Conservation (phyloP, 2,888 invertebrate genomes). For the Zelleria hepariella region DNA sequence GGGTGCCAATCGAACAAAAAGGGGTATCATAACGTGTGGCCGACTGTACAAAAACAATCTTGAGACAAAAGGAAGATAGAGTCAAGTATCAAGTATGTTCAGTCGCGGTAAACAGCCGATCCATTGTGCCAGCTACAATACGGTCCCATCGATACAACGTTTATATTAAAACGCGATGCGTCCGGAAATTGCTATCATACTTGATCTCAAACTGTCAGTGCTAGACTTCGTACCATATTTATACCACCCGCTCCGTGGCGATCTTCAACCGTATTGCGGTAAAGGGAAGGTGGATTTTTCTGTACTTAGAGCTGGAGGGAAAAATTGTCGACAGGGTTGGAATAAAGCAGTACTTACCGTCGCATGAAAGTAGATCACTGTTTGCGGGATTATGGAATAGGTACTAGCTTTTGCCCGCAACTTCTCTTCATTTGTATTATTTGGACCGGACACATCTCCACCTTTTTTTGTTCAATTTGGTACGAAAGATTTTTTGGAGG, state of each 20-base stretch:
- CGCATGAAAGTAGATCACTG: background rate
- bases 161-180: slow-evolving; percentile 48
- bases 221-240: background rate
- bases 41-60: background rate
- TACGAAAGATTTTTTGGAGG: too few species aligned
- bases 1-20: too few species aligned
- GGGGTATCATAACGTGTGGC: too few species aligned
- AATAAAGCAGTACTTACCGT: background rate
- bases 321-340: background rate
- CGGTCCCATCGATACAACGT: slow-evolving; percentile 38
- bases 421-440: too few species aligned
- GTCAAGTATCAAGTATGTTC: background rate
- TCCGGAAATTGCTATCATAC: slow-evolving; percentile 52
- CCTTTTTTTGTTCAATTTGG: too few species aligned
- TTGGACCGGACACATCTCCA: too few species aligned
- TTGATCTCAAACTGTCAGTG: slow-evolving; percentile 47
- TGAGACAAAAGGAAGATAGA: background rate
- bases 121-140: slow-evolving; percentile 13
- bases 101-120: background rate
- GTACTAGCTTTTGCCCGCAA: too few species aligned
- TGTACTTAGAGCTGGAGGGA: background rate
- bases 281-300: background rate
- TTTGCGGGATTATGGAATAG: background rate
- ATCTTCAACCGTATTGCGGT: background rate
- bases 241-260: background rate